Percentiles rank a stretch among this genome's conserved stretches.
Conservation (phyloP, 2,888 invertebrate species). For the Hemaris fuciformis region DNA sequence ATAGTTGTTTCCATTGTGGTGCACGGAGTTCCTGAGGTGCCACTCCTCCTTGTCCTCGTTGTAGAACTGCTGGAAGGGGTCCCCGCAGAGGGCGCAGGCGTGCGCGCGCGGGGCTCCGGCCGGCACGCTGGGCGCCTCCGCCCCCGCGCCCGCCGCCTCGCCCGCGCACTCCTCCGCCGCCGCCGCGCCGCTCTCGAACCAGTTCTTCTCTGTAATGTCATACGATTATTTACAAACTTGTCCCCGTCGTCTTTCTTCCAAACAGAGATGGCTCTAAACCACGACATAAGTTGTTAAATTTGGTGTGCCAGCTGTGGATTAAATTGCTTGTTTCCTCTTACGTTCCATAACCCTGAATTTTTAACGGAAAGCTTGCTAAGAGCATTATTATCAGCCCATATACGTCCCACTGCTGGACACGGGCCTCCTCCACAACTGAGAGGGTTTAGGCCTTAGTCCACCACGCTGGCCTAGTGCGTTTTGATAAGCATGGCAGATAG, state of each 20-base stretch:
- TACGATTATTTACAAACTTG: not conserved
- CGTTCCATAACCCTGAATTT: too few relatives aligned
- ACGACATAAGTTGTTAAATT: too few relatives aligned
- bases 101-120: constrained; percentile 85
- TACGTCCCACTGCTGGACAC: too few relatives aligned
- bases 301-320: too few relatives aligned
- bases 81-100: constrained; percentile 94
- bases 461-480: too few relatives aligned
- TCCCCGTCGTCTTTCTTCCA: constrained; percentile 11
- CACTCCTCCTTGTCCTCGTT: constrained; percentile 99
- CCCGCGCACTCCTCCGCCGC: constrained; percentile 67
- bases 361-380: too few relatives aligned
- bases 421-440: too few relatives aligned
- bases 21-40: constrained; percentile 93
- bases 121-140: constrained; percentile 85
- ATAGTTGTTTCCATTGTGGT: constrained; percentile 88
- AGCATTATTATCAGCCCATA: too few relatives aligned
- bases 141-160: constrained; percentile 20
- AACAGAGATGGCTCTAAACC: too few relatives aligned
- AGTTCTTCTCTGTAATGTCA: constrained; percentile 87
- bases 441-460: too few relatives aligned
- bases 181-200: constrained; percentile 88
- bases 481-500: not conserved
- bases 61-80: constrained; percentile 96
- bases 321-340: too few relatives aligned